Evolutionary conservation across 92 coral and sea anemone genomes (phyloP), one percentile per base, ranked within the genome.

Genomic region (Palythoa grandis): DNA sequence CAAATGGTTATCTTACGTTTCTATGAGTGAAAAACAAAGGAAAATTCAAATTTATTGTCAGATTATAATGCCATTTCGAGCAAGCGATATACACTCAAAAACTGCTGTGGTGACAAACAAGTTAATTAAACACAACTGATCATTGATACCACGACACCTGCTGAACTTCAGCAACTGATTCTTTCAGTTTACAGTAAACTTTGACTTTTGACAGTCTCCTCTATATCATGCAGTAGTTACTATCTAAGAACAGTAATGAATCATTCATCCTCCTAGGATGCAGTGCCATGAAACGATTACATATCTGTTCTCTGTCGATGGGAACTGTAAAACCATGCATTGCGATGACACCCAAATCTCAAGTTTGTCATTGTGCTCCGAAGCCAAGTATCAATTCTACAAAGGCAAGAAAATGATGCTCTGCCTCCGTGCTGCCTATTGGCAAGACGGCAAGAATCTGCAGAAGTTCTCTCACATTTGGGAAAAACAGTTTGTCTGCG

Each of bases 401-500:
- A 11, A 54, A 54, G 14, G 60, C 60, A 54, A 54, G 60, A 54
- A 7, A 54, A 9, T 11, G 1, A 54, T 54, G 35, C 35, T 29
- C 35, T 29, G 35, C 35, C 35, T 29, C 35, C 35, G 1, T 29
- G 35, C 35, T 50, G 43, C 80, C 58, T 52, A 40, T 52, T 12
- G 87, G 85, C 77, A 86, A 80, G 14, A 89, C 88, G 47, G 86
- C 90, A 61, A 83, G 86, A 83, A 83, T 87, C 77, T 87, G 84
- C 76, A 91, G 87, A 54, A 77, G 83, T 60, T 91, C 93, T 23
- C 93, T 75, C 61, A 83, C 47, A 88, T 86, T 90, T 52, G 88
- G 92, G 73, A 86, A 90, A 48, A 86, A 86, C 24, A 82, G 53
- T 29, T 80, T 86, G 72, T 86, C 87, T 53, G 87, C 92, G 40